A percentile compares a stretch with the other conserved stretches of the same genome.
phyloP scores from a whole-genome alignment of 2,888 invertebrate genomes.

The Baccha elongata region DNA sequence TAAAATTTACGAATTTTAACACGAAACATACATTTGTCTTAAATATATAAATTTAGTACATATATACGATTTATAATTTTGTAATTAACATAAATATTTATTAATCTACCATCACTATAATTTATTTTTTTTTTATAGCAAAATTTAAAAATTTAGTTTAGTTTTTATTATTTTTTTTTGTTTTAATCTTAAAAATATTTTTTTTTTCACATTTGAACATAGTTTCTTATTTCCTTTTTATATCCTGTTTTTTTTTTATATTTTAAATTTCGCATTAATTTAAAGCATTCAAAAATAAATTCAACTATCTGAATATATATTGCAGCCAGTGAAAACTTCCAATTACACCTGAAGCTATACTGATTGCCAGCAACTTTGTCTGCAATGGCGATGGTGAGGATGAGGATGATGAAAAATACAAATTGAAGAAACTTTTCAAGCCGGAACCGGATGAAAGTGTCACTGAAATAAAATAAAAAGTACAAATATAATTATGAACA shows the following conservation, averaged over 20 bases:
- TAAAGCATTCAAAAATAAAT: conserved; percentile 64
- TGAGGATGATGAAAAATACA: conserved; percentile 78
- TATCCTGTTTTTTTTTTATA: background rate
- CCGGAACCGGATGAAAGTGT: conserved; percentile 80
- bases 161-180: conserved; percentile 12
- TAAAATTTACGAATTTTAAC: conserved; percentile 5
- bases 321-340: conserved; percentile 78
- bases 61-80: background rate
- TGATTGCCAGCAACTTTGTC: conserved; percentile 70
- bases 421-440: conserved; percentile 79
- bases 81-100: conserved; percentile 5
- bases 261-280: conserved; percentile 62
- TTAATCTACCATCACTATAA: conserved; percentile 5
- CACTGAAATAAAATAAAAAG: conserved; percentile 76
- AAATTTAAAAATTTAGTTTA: conserved; percentile 38
- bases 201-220: conserved; percentile 68
- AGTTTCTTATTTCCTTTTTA: conserved; percentile 34
- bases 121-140: conserved; percentile 12
- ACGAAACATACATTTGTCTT: conserved; percentile 7
- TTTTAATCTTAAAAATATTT: conserved; percentile 20
- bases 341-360: conserved; percentile 72
- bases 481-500: conserved; percentile 20
- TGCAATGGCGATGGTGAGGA: conserved; percentile 68
- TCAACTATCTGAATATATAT: conserved; percentile 84
- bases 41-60: background rate